Evolutionary conservation across 1,140 invertebrate species (phyloP), one percentile per base, ranked within the genome.

Genomic region (Ceratoteleas bidentatus): DNA sequence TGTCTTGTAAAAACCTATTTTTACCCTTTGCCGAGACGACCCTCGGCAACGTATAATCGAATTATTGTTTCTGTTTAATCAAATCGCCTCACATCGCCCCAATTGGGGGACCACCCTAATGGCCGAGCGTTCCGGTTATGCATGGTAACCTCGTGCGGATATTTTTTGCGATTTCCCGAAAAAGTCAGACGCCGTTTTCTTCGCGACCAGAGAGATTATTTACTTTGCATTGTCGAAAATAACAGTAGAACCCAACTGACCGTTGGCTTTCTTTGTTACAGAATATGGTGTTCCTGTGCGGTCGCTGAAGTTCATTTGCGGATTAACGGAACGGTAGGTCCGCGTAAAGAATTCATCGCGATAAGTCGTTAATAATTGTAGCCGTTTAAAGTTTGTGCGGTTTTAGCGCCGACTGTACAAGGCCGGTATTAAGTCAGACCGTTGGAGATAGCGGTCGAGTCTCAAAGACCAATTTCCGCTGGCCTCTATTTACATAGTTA

Each of bases 381-480:
- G 72, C 9, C 69, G 57, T 66, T 76, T 70, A 61, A 73, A 76
- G 74, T 81, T 76, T 45, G 66, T 43, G 34, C 66, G 56, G 66
- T 84, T 84, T 84, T 72, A 79, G 68, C 45, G 40, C 52, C 47
- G 64, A 79, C 57, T 84, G 74, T 81, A 78, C 70, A 74, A 33
- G 50, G 64, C 57, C 54, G 72, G 69, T 84, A 85, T 83, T 84
- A 82, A 84, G 81, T 84, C 58, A 60, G 74, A 49, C 65, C 78
- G 78, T 81, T 57, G 75, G 75, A 72, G 64, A 49, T 65, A 66
- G 65, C 74, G 72, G 84, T 84, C 83, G 74, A 81, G 83, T 86
- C 87, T 88, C 89, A 87, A 90, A 89, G 88, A 88, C 87, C 88
- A 89, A 90, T 90, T 90, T 90, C 89, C 89, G 88, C 73, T 77